Conservation (phyloP, 2,797 vertebrate species). For the Phrynocephalus forsythii region DNA sequence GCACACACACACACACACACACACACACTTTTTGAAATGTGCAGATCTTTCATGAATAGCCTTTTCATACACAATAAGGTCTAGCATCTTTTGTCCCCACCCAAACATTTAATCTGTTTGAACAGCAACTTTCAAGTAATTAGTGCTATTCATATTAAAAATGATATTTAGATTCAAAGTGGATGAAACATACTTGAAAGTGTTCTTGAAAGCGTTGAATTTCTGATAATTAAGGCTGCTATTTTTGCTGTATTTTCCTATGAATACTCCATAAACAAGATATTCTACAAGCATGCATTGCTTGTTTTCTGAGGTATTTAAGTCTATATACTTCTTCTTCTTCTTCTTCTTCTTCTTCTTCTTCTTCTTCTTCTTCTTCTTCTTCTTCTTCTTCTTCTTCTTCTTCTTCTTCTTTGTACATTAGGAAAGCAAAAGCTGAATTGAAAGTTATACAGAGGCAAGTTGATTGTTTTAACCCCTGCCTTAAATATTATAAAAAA, state of each 20-base stretch:
- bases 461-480: not conserved
- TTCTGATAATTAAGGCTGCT: constrained; percentile 29
- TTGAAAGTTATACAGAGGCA: constrained; percentile 24
- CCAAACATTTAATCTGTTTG: not conserved
- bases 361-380: not conserved
- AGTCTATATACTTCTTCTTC: not conserved
- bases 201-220: not conserved
- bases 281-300: not conserved
- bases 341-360: constrained; percentile 13
- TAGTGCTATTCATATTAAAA: constrained; percentile 18
- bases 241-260: constrained; percentile 31
- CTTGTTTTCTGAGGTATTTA: constrained; percentile 38
- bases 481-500: constrained; percentile 34
- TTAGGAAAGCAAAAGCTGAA: constrained; percentile 31
- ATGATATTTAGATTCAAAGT: not conserved
- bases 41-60: not conserved
- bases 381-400: not conserved
- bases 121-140: not conserved
- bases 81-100: not conserved
- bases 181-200: not conserved
- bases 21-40: not conserved
- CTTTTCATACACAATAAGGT: not conserved
- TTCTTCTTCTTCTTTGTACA: constrained; percentile 39
- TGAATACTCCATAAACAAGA: constrained; percentile 34
- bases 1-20: too few relatives aligned